phyloP scores from a whole-genome alignment of 2,888 invertebrate genomes.

The Erebia aethiops region DNA sequence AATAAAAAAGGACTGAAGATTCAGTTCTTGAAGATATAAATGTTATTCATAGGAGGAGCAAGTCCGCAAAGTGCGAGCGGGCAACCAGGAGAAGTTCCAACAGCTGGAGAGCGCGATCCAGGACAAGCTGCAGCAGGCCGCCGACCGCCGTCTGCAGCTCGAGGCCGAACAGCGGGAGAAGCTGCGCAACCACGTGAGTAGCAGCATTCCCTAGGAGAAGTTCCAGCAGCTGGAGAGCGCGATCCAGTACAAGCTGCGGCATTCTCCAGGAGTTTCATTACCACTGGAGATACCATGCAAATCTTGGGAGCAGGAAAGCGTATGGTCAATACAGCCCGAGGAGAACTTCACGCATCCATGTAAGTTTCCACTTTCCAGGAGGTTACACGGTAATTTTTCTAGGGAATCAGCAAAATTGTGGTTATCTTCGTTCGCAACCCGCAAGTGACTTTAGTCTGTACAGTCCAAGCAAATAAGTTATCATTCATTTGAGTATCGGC shows the following conservation, averaged over 20 bases:
- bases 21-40: too few relatives aligned
- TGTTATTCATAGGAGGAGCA: conserved; percentile 83
- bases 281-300: too few relatives aligned
- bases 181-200: conserved; percentile 84
- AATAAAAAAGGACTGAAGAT: too few relatives aligned
- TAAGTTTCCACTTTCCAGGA: neutral
- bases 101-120: conserved; percentile 88
- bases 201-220: neutral
- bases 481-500: too few relatives aligned
- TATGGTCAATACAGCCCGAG: too few relatives aligned
- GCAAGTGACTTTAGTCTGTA: neutral
- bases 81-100: conserved; percentile 82
- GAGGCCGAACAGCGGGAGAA: conserved; percentile 91
- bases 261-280: neutral
- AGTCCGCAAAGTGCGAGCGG: too few relatives aligned
- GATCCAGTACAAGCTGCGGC: too few relatives aligned
- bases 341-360: too few relatives aligned
- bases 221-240: too few relatives aligned
- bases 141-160: conserved; percentile 87
- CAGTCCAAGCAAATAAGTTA: too few relatives aligned
- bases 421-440: neutral
- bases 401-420: neutral
- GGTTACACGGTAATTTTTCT: neutral
- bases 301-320: too few relatives aligned
- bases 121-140: conserved; percentile 77